These are phyloP conservation scores for Fregetta grallaria DNA, from an alignment of 2,113 vertebrate species.

Conservation along the genomic window DNA sequence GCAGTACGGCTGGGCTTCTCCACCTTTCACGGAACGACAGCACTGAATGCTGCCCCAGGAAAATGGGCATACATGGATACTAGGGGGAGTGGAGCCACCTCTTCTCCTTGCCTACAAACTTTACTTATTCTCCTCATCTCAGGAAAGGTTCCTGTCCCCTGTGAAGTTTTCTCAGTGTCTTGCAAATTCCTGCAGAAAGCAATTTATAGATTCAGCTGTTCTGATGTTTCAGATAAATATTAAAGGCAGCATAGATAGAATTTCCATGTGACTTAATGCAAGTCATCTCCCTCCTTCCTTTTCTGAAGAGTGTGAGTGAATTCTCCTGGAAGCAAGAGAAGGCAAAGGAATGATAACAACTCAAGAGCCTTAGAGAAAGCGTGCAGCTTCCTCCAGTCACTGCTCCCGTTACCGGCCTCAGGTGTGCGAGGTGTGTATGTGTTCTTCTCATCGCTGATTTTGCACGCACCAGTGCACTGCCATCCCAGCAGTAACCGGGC, in stretches of 20 bases:
- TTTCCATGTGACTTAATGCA: background rate
- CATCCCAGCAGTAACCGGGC: background rate
- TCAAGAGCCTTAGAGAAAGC: background rate
- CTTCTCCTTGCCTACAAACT: background rate
- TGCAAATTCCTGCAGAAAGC: background rate
- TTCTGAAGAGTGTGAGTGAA: background rate
- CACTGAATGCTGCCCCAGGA: background rate
- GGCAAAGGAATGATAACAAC: background rate
- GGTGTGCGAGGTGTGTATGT: background rate
- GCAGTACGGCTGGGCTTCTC: background rate
- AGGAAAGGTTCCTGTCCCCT: background rate
- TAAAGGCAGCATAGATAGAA: background rate
- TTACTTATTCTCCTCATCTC: background rate
- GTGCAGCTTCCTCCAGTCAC: background rate
- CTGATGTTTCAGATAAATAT: background rate
- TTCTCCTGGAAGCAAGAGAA: background rate
- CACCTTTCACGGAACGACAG: too few species aligned
- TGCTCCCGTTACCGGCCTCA: background rate
- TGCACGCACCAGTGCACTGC: too few species aligned
- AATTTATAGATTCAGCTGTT: background rate
- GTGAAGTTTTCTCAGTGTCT: background rate
- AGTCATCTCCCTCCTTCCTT: background rate
- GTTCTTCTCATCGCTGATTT: background rate
- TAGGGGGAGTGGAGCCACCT: background rate
- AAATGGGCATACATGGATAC: rapidly evolving